Evolutionary conservation across 2,797 vertebrate species (phyloP).

Genomic region (Sciurus carolinensis): DNA sequence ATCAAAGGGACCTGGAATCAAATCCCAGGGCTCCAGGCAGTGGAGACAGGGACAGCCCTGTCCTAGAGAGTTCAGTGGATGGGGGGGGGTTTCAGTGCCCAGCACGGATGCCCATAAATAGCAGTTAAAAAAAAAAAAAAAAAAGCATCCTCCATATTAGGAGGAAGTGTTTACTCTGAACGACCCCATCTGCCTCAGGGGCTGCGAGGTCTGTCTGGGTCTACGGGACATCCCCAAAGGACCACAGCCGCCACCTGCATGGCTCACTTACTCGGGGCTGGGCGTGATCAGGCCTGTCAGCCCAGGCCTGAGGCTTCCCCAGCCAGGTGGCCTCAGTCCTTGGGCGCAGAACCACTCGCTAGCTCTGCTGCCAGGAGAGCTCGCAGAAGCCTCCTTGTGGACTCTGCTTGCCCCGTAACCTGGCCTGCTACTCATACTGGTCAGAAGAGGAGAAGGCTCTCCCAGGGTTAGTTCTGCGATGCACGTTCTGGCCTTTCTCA

Average conservation of each 20-base stretch:
- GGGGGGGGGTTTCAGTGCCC: neutral
- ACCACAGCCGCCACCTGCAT: accelerated
- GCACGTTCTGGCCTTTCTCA: neutral
- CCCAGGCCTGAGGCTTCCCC: neutral
- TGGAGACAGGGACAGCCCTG: neutral
- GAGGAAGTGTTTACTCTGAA: neutral
- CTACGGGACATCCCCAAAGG: neutral
- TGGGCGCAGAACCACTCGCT: accelerated
- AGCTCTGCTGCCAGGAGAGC: accelerated
- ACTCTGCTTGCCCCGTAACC: accelerated
- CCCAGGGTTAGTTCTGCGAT: neutral
- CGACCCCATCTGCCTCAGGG: neutral
- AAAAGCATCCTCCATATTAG: neutral
- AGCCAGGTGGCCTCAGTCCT: neutral
- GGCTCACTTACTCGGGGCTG: neutral
- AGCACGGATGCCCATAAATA: neutral
- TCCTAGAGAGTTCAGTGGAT: neutral
- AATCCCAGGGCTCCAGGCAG: neutral
- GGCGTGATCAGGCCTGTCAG: neutral
- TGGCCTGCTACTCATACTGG: neutral
- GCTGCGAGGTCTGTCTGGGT: neutral
- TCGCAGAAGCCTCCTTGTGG: accelerated
- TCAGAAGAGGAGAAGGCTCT: no score
- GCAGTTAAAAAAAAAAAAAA: neutral
- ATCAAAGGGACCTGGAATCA: neutral